Evolutionary conservation across 2,888 invertebrate species (phyloP).

Genomic region (Limnephilus rhombicus): DNA sequence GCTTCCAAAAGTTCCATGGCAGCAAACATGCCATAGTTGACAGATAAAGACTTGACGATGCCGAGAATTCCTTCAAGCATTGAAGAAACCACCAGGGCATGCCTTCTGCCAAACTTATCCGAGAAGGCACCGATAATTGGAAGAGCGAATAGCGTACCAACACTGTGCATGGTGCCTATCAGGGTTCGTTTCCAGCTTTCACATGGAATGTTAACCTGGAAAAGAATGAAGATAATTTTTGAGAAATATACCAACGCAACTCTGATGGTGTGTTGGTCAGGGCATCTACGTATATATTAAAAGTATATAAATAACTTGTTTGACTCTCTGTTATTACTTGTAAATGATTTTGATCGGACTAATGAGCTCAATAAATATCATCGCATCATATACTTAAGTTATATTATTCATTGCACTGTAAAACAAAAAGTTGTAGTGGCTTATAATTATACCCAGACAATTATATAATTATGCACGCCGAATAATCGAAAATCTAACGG

Average conservation of each 20-base stretch:
- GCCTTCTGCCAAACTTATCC: slow-evolving; percentile 84
- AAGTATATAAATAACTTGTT: background rate
- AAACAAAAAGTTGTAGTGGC: too few species aligned
- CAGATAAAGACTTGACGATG: slow-evolving; percentile 82
- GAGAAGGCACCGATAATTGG: slow-evolving; percentile 85
- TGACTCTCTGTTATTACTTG: background rate
- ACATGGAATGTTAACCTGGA: slow-evolving; percentile 75
- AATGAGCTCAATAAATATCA: too few species aligned
- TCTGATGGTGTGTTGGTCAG: too few species aligned
- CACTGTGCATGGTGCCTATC: slow-evolving; percentile 85
- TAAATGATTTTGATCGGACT: background rate
- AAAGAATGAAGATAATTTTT: slow-evolving; percentile 12
- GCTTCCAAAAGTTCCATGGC: slow-evolving; percentile 86
- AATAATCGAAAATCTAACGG: background rate
- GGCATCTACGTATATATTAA: too few species aligned
- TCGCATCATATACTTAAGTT: too few species aligned
- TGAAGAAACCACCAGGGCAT: slow-evolving; percentile 80
- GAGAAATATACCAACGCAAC: background rate
- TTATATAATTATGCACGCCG: too few species aligned
- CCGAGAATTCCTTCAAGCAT: slow-evolving; percentile 82
- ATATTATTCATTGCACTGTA: too few species aligned
- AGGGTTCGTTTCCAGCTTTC: slow-evolving; percentile 85
- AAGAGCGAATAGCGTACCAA: slow-evolving; percentile 84
- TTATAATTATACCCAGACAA: too few species aligned
- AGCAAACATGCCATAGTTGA: slow-evolving; percentile 83